phyloP scores from a whole-genome alignment of 2,888 invertebrate genomes.

The Hoplodrina ambigua region DNA sequence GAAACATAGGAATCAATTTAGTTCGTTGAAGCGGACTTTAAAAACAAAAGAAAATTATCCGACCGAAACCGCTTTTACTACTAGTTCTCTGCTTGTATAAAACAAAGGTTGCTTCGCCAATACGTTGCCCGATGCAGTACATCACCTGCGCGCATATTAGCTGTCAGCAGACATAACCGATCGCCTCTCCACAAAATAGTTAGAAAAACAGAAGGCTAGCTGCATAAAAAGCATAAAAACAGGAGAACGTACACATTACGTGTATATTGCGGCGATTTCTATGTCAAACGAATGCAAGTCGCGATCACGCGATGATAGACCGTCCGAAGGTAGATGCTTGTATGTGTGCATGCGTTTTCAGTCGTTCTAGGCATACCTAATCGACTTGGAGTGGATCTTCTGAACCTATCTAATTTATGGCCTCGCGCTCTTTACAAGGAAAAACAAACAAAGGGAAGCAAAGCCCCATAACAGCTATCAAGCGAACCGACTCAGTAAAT shows the following conservation, averaged over 20 bases:
- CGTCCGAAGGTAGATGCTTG: not conserved
- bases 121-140: slow-evolving; percentile 69
- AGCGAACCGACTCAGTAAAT: slow-evolving; percentile 73
- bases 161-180: slow-evolving; percentile 79
- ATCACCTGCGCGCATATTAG: slow-evolving; percentile 80
- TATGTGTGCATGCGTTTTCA: no score
- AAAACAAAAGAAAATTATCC: slow-evolving; percentile 17
- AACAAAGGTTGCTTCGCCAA: slow-evolving; percentile 61
- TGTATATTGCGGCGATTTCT: not conserved
- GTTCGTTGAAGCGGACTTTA: not conserved
- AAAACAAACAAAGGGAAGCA: slow-evolving; percentile 76
- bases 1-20: slow-evolving; percentile 24
- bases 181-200: slow-evolving; percentile 56
- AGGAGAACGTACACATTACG: not conserved
- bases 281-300: not conserved
- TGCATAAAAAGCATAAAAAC: not conserved
- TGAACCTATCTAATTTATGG: slow-evolving; percentile 3
- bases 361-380: not conserved
- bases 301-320: no score
- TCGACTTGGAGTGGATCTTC: not conserved
- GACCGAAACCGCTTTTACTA: slow-evolving; percentile 11
- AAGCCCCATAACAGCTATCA: slow-evolving; percentile 76
- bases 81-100: slow-evolving; percentile 22
- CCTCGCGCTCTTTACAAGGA: slow-evolving; percentile 67
- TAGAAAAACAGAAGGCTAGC: slow-evolving; percentile 1